Evolutionary conservation across 1,140 invertebrate species (phyloP).

Genomic region (Linepithema humile): DNA sequence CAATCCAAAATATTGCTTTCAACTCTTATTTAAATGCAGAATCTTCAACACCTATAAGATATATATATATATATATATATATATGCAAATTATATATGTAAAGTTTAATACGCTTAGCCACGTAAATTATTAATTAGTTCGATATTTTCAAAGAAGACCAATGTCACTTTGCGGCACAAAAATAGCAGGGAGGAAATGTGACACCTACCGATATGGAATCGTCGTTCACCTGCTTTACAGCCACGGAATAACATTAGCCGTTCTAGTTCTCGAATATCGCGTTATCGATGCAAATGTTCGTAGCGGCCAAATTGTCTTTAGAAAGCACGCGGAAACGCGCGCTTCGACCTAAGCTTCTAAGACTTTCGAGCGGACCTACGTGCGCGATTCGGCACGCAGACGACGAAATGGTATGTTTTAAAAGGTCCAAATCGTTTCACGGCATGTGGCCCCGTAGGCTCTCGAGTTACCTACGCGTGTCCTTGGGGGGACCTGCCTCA

Average conservation of each 20-base stretch:
- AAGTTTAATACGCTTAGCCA: not conserved
- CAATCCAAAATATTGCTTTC: not conserved
- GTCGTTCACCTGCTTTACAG: not conserved
- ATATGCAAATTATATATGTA: not conserved
- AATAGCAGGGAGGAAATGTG: not conserved
- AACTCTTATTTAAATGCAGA: not conserved
- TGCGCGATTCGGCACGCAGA: conserved; percentile 72
- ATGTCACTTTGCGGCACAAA: not conserved
- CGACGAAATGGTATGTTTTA: conserved; percentile 77
- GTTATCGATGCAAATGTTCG: conserved; percentile 15
- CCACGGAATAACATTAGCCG: not conserved
- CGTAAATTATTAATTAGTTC: not conserved
- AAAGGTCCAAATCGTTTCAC: conserved; percentile 80
- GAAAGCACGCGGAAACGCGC: conserved; percentile 48
- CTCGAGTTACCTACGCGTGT: conserved; percentile 81
- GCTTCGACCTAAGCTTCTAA: not conserved
- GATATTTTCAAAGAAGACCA: not conserved
- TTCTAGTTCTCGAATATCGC: not conserved
- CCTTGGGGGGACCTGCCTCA: conserved; percentile 76
- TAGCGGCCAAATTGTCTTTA: not conserved
- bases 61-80: too few relatives aligned
- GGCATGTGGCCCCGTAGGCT: conserved; percentile 74
- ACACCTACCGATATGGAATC: not conserved
- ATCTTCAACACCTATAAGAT: not conserved
- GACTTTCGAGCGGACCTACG: conserved; percentile 49